Conservation (phyloP, 2,113 vertebrate species). For the Emydura subglobosa region DNA sequence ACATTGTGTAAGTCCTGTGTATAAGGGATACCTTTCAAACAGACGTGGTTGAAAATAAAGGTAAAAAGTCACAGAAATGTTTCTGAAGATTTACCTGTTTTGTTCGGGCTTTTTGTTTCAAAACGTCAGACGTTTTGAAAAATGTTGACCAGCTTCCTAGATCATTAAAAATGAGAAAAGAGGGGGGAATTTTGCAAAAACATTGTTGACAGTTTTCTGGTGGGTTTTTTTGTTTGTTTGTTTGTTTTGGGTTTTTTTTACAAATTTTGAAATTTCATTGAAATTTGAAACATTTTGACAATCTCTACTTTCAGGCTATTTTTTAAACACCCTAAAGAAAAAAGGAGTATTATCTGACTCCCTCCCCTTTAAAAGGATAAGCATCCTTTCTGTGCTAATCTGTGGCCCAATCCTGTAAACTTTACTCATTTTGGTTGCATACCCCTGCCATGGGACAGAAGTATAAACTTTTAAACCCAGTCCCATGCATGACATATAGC, state of each 20-base stretch:
- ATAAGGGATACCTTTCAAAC: neutral
- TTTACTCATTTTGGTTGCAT: neutral
- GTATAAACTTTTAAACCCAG: neutral
- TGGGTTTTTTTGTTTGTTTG: neutral
- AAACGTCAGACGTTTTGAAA: neutral
- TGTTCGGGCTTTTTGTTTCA: neutral
- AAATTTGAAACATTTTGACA: neutral
- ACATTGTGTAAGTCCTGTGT: neutral
- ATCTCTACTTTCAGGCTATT: neutral
- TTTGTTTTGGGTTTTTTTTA: neutral
- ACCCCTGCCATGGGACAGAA: neutral
- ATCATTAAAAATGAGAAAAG: neutral
- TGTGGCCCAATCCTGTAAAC: neutral
- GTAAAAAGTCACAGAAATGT: neutral
- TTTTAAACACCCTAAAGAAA: neutral
- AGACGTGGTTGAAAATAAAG: neutral
- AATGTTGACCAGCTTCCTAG: neutral
- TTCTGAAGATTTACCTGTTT: neutral
- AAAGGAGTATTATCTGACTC: neutral
- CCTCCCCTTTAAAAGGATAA: neutral
- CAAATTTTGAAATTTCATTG: neutral
- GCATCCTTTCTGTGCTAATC: neutral
- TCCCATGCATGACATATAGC: neutral
- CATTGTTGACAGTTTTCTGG: neutral
- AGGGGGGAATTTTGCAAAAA: neutral